These are phyloP conservation scores for Cathartes aura DNA, from an alignment of 2,113 vertebrate species.

Conservation along the genomic window DNA sequence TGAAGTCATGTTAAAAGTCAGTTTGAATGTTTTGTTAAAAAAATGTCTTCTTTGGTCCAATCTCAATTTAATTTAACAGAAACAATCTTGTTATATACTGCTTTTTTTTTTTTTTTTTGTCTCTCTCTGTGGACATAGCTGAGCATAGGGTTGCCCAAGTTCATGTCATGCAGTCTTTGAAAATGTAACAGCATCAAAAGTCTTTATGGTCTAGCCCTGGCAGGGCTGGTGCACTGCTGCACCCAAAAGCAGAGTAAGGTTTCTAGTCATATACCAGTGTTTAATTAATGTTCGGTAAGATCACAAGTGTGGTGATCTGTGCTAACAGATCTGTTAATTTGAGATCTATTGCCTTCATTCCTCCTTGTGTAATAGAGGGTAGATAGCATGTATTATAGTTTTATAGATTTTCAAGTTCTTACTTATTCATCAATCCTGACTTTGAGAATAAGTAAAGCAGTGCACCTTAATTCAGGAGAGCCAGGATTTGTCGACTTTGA, in stretches of 20 bases:
- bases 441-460: conserved; percentile 20
- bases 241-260: not conserved
- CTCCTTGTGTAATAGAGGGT: not conserved
- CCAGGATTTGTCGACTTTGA: not conserved
- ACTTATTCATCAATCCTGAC: not conserved
- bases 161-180: not conserved
- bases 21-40: not conserved
- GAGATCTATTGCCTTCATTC: not conserved
- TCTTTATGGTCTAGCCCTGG: not conserved
- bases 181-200: not conserved
- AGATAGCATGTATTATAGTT: not conserved
- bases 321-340: not conserved
- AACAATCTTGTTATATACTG: not conserved
- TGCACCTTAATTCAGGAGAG: not conserved
- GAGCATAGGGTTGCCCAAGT: not conserved
- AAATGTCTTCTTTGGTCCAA: fast-evolving
- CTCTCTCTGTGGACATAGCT: not conserved
- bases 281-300: not conserved
- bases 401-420: not conserved
- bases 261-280: not conserved
- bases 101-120: no score
- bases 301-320: not conserved
- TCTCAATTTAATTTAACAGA: not conserved
- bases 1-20: not conserved
- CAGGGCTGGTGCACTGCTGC: not conserved